Conservation (phyloP, 2,888 invertebrate species). For the Zygothrica quintamaculata region DNA sequence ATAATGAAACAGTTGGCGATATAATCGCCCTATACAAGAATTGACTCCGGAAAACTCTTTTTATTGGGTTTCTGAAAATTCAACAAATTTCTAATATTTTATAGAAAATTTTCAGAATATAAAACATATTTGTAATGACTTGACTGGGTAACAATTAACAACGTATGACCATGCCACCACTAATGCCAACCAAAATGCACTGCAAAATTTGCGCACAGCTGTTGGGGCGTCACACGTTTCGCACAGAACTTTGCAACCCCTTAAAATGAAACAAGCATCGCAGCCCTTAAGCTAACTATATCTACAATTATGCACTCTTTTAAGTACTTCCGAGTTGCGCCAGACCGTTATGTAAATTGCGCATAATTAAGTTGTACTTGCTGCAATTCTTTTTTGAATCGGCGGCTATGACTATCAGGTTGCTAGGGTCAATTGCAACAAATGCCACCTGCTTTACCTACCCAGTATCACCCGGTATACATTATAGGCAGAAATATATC, state of each 20-base stretch:
- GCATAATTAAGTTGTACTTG: slow-evolving; percentile 53
- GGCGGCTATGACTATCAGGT: background rate
- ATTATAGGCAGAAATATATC: no score
- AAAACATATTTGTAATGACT: background rate
- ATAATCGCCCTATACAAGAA: no score
- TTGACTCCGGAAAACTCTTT: no score
- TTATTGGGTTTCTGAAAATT: no score
- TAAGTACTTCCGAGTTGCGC: slow-evolving; percentile 12
- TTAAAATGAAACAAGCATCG: background rate
- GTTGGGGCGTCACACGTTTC: slow-evolving; percentile 48
- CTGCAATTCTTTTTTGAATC: background rate
- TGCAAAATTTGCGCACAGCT: slow-evolving; percentile 43
- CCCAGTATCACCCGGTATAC: no score
- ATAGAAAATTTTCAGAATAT: background rate
- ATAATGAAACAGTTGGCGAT: slow-evolving; percentile 3
- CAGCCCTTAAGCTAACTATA: slow-evolving; percentile 2
- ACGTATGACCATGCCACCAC: no score
- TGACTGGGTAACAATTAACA: background rate
- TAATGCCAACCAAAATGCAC: background rate
- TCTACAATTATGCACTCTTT: slow-evolving; percentile 16
- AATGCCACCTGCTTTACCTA: background rate
- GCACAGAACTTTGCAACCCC: slow-evolving; percentile 24
- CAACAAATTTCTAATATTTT: no score
- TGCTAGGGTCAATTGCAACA: background rate
- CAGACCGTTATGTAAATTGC: slow-evolving; percentile 33